Evolutionary conservation across 2,113 vertebrate species (phyloP), one percentile per base, ranked within the genome.

Genomic region (Epinephelus cyanopodus): DNA sequence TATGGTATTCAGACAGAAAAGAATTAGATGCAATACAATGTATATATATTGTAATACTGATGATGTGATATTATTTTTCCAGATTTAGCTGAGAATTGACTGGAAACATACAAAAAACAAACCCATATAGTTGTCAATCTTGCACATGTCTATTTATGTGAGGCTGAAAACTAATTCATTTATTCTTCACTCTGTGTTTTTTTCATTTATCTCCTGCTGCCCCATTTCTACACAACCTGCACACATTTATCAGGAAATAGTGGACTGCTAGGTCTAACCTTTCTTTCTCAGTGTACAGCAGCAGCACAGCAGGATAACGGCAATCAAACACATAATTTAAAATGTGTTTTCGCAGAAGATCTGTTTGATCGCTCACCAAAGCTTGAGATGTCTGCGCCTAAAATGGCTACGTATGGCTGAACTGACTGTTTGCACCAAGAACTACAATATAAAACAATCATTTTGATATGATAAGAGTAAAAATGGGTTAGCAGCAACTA

Each of bases 231-330:
- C 13, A 14, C 68, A 45, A 33, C 17, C 48, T 5, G 18, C 3
- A 5, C 13, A 9, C 2, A 13, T 12, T 56, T 45, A n/a, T 25
- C 57, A 82, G 65, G 42, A 72, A 68, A 37, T 27, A 3, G 27
- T 18, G 14, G 54, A 52, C 65, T 70, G 18, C 21, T 1, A 9
- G 1, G n/a, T 29, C 15, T 12, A 14, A 58, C n/a, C 29, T 42
- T 39, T 33, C 21, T 27, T 11, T 54, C 21, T 45, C 33, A 53
- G 65, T 29, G 42, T 23, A 23, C 53, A 68, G 27, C 53, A 52
- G 33, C 13, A 52, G 65, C 68, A 58, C 64, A 85, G 75, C 72
- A 71, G 45, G 65, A 29, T 3, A 15, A n/a, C 15, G 48, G 29
- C 67, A 74, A 53, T 45, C n/a, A 65, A 8, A 56, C 50, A 25